Evolutionary conservation across 2,888 invertebrate genomes (phyloP).

Genomic region (Phyllotreta striolata): DNA sequence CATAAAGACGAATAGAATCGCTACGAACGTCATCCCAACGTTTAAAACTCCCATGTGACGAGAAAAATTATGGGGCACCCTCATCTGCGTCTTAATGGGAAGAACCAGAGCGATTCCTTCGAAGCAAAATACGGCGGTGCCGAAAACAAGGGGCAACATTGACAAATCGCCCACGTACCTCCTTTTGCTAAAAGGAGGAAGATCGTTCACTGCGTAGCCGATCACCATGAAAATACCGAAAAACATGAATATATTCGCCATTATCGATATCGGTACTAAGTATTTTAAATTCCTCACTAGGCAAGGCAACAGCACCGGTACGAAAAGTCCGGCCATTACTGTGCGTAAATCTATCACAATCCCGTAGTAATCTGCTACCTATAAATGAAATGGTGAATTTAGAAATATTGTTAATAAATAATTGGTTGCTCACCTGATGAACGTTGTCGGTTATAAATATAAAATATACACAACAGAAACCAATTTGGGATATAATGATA

Average conservation of each 20-base stretch:
- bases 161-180: too few relatives aligned
- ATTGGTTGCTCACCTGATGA: constrained; percentile 67
- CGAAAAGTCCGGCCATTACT: too few relatives aligned
- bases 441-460: constrained; percentile 91
- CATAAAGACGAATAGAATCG: not conserved
- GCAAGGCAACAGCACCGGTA: too few relatives aligned
- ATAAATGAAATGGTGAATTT: too few relatives aligned
- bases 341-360: too few relatives aligned
- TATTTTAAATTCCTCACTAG: constrained; percentile 67
- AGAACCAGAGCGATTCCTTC: not conserved
- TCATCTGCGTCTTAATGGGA: not conserved
- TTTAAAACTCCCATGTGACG: not conserved
- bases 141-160: too few relatives aligned
- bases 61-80: not conserved
- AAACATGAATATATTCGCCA: constrained; percentile 80
- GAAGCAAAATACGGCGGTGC: too few relatives aligned
- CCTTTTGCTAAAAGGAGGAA: too few relatives aligned
- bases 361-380: too few relatives aligned
- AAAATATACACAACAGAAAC: constrained; percentile 96
- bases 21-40: not conserved
- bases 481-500: constrained; percentile 81
- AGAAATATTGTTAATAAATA: constrained; percentile 63
- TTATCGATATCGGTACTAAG: constrained; percentile 76
- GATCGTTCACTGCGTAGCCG: not conserved
- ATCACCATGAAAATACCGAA: constrained; percentile 68